phyloP scores from a whole-genome alignment of 1,140 invertebrate genomes.

The Branchinecta lindahli region DNA sequence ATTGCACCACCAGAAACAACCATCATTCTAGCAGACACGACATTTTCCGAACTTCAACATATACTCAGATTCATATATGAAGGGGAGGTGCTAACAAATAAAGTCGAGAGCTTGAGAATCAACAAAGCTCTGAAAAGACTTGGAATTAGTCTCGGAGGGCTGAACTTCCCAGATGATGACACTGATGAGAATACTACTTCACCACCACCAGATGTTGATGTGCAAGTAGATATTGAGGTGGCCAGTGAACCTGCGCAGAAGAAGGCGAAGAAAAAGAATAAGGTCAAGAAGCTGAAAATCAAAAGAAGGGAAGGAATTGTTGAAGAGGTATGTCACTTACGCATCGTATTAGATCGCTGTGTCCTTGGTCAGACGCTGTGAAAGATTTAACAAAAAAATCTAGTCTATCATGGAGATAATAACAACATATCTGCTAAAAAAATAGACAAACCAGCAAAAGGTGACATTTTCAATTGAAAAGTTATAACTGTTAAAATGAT shows the following conservation, averaged over 20 bases:
- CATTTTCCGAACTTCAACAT: not conserved
- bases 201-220: too few relatives aligned
- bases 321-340: not conserved
- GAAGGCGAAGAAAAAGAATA: not conserved
- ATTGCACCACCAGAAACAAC: not conserved
- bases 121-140: not conserved
- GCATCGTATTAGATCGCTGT: too few relatives aligned
- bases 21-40: not conserved
- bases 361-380: too few relatives aligned
- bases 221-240: not conserved
- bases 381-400: too few relatives aligned
- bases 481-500: too few relatives aligned
- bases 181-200: too few relatives aligned
- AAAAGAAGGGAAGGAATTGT: not conserved
- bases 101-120: not conserved
- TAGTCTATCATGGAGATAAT: too few relatives aligned
- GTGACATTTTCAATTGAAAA: too few relatives aligned
- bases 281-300: conserved; percentile 6
- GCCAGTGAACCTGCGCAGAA: not conserved
- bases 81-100: not conserved
- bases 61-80: not conserved
- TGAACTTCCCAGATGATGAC: not conserved
- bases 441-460: too few relatives aligned
- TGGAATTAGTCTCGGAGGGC: not conserved
- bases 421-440: too few relatives aligned